phyloP scores from a whole-genome alignment of 2,888 invertebrate species.

The Lottia scabra region DNA sequence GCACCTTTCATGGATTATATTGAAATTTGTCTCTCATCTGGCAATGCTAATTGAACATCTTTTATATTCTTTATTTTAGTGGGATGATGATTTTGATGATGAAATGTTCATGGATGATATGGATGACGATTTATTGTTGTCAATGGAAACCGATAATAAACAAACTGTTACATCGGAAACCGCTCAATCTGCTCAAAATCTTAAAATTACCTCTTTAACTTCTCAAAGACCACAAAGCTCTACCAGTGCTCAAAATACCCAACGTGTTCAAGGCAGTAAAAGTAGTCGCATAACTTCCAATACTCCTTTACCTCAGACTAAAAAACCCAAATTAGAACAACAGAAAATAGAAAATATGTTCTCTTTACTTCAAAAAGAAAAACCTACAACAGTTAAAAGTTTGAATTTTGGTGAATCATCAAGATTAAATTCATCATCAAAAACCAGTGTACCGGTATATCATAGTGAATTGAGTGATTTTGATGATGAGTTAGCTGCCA shows the following conservation, averaged over 20 bases:
- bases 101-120: constrained; percentile 40
- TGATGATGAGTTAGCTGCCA: constrained; percentile 23
- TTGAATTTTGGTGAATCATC: background rate
- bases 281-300: background rate
- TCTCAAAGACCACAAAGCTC: too few relatives aligned
- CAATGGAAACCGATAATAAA: background rate
- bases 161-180: too few relatives aligned
- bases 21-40: too few relatives aligned
- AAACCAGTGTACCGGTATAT: too few relatives aligned
- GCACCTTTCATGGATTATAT: too few relatives aligned
- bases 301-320: background rate
- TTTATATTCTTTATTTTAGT: constrained; percentile 28
- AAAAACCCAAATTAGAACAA: background rate
- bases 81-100: constrained; percentile 37
- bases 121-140: constrained; percentile 30
- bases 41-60: too few relatives aligned
- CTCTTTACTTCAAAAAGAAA: background rate
- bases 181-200: too few relatives aligned
- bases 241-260: background rate
- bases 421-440: background rate
- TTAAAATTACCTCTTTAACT: too few relatives aligned
- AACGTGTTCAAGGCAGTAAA: background rate
- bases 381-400: background rate
- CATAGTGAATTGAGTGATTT: background rate
- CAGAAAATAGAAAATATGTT: background rate